Evolutionary conservation across 2,888 invertebrate species (phyloP), one percentile per base, ranked within the genome.

Genomic region (Torymus aiolomorphi): DNA sequence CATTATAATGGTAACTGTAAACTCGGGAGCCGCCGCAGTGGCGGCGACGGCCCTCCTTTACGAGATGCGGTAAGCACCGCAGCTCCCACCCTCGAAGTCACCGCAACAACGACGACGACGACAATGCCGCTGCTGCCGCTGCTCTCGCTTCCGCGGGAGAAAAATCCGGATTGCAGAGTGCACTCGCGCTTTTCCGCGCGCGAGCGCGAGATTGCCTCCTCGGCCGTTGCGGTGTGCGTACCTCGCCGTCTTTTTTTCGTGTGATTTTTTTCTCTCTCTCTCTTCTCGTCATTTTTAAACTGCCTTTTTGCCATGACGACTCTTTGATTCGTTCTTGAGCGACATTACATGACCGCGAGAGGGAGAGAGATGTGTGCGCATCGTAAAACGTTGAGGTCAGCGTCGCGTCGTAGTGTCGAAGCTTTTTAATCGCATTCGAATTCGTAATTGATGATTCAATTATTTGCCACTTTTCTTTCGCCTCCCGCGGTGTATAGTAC

Each of bases 1-100:
- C 76, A 77, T 78, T 76, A 65, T 75, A 80, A 77, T 80, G 62
- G 18, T 74, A 70, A 76, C 69, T 61, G 72, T 67, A 75, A 74
- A 75, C 18, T 42, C 16, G 16, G 54, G 57, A 78, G 42, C 14
- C 20, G 20, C 24, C 24, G 31, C 14, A 42, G 31, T 8, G 18
- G 54, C 67, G 11, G 4, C 54, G 5, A 18, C 18, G 54, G 62
- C 63, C 70, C 56, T 62, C 14, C 56, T 51, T 71, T 65, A 71
- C 63, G 63, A 70, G 42, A 74, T 79, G 79, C 75, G 79, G 79
- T 79, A 78, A 78, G 78, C 16, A 42, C 42, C 42, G 42, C 42
- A 42, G 42, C 42, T 42, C 42, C 42, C 42, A 42, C 42, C 42
- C 42, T 70, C 71, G 54, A 72, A 78, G 12, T 51, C 63, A 61